phyloP scores from a whole-genome alignment of 2,888 invertebrate species.

The Chrysomela aeneicollis region DNA sequence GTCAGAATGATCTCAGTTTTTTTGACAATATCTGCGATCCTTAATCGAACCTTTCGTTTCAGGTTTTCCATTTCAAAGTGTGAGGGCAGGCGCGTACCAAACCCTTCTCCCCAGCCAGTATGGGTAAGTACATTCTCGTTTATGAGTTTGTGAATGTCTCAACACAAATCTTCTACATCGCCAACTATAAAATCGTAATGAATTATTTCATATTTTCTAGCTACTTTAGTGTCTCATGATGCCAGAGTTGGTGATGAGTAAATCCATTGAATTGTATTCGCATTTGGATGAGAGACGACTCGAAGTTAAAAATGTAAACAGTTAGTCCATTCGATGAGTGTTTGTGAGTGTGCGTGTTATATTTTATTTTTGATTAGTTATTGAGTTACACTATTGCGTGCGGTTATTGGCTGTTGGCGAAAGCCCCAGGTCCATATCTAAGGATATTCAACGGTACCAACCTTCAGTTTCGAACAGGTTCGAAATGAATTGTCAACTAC shows the following conservation, averaged over 20 bases:
- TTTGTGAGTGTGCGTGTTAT: conserved; percentile 61
- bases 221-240: conserved; percentile 56
- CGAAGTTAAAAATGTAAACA: conserved; percentile 58
- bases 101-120: conserved; percentile 82
- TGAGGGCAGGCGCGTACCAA: conserved; percentile 78
- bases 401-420: conserved; percentile 49
- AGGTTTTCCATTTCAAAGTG: conserved; percentile 79
- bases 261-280: conserved; percentile 60
- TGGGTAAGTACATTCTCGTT: conserved; percentile 72
- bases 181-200: conserved; percentile 53
- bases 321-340: conserved; percentile 62
- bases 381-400: conserved; percentile 57
- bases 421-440: conserved; percentile 47
- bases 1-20: too few species aligned
- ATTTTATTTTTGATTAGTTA: conserved; percentile 57
- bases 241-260: conserved; percentile 59
- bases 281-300: conserved; percentile 59
- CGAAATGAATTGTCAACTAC: too few species aligned
- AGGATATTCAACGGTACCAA: neutral
- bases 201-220: conserved; percentile 61
- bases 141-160: conserved; percentile 25
- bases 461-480: neutral
- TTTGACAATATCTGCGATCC: too few species aligned
- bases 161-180: conserved; percentile 39
- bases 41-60: conserved; percentile 47